Evolutionary conservation across 2,113 vertebrate species (phyloP), one percentile per base, ranked within the genome.

Genomic region (Lanius ludovicianus): DNA sequence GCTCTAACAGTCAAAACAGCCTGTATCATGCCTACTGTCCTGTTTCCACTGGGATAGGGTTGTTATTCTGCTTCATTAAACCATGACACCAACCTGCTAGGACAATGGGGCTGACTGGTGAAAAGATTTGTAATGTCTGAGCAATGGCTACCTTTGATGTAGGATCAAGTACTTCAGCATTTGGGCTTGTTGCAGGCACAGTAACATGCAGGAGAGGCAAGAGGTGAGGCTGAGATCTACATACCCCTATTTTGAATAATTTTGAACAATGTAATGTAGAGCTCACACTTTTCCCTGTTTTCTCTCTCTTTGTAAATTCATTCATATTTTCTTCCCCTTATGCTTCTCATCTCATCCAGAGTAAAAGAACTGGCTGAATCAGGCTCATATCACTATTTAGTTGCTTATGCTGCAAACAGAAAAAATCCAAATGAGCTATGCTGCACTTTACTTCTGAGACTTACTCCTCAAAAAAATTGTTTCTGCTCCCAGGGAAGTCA

Each of bases 401-500:
- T 62, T 53, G 15, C 49, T 80, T 79, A 19, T 41, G 19, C 27
- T 65, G 46, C 59, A 77, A 87, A 56, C 22, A 80, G 70, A 47
- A 70, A 90, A 90, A 77, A 89, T 28, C 35, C 35, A 76, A 87
- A 84, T 65, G 35, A 95, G 52, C 74, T 55, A 15, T 39, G 37
- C 50, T 47, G 22, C 21, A 28, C 30, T 63, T 89, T 67, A 37
- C 22, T 83, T 82, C 67, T 28, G 70, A 92, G 87, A 50, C 20
- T 82, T 76, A 69, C 64, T 94, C 89, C 70, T 91, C 23, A 13
- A 88, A 89, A 94, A 91, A 88, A 63, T 67, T 44, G 27, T 65
- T 91, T 93, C 79, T 86, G 55, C 94, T 94, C 84, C 67, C 84
- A 74, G 65, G 39, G 90, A 95, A 94, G 82, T 85, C 67, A 91